phyloP scores from a whole-genome alignment of 2,888 invertebrate species.

The Nomada fucata region DNA sequence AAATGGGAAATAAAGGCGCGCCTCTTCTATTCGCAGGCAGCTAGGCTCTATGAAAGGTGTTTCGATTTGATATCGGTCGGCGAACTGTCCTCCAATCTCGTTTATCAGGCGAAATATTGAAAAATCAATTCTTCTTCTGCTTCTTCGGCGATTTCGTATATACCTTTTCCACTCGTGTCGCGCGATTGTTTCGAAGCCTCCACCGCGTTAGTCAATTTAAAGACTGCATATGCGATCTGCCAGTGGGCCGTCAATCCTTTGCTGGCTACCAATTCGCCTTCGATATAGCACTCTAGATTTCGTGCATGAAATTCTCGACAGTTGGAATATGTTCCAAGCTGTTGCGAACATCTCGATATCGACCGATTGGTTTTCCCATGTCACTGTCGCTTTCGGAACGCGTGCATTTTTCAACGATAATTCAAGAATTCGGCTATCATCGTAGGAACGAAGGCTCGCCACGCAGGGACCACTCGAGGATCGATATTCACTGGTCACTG shows the following conservation, averaged over 20 bases:
- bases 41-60: not conserved
- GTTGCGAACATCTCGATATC: not conserved
- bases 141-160: slow-evolving; percentile 21
- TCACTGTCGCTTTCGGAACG: not conserved
- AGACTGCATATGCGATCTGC: slow-evolving; percentile 54
- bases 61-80: slow-evolving; percentile 23
- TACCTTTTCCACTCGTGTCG: not conserved
- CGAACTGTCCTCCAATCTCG: not conserved
- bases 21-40: not conserved
- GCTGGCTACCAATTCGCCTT: slow-evolving; percentile 10
- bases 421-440: not conserved
- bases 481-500: slow-evolving; percentile 51
- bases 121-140: slow-evolving; percentile 1
- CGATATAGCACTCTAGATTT: not conserved
- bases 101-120: not conserved
- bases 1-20: not conserved
- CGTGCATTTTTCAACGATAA: not conserved
- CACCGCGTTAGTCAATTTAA: slow-evolving; percentile 44
- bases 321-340: not conserved
- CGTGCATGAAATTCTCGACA: not conserved
- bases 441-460: not conserved
- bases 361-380: not conserved
- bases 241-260: slow-evolving; percentile 62
- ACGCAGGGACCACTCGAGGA: slow-evolving; percentile 25
- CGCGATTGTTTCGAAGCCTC: slow-evolving; percentile 4